Base-by-base conservation (phyloP, 2,113 vertebrate genomes). In the Psittacula cyanocephala region DNA sequence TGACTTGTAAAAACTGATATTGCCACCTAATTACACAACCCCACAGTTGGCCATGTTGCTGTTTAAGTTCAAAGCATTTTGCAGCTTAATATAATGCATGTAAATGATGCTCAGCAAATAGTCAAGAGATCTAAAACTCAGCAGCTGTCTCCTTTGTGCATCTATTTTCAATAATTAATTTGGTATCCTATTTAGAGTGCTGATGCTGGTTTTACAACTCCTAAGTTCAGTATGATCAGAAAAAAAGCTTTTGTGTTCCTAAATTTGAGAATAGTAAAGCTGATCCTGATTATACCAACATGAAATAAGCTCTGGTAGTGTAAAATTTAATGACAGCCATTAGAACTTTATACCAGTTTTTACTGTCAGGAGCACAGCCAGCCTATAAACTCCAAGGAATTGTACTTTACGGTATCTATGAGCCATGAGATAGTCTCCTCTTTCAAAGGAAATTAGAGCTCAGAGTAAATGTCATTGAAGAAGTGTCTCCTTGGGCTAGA, bases 81-180 rank as follows among this genome's bases (percentile, higher is more conserved):
- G 29, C 68, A 63, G 63, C 50, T 93, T 88, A 44, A 37, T 81
- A 12, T 12, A 87, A 47, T 20, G 35, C 68, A 13, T 44, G 25
- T 64, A 68, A 90, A 71, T 84, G 85, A 76, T 79, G 79, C 89
- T 88, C 43, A 83, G 49, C 43, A 91, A 76, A 80, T 63, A 83
- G 35, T 31, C 5, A 5, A 17, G 37, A 63, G 55, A 86, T 47
- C 43, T 88, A 71, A 90, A 95, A 78, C 33, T 43, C 76, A 71
- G 62, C 80, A 93, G 47, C 60, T 68, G 35, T 90, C 50, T 86
- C 33, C 33, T 88, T 86, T 77, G 47, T 86, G 39, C 35, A 71
- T 83, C 41, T 28, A 49, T 75, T 96, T 81, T 86, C 92, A 95
- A 47, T 86, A 88, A 95, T 95, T 93, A 47, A 88, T 93, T 84